Base-by-base conservation (phyloP, 2,113 vertebrate genomes). In the Arizona elegans region DNA sequence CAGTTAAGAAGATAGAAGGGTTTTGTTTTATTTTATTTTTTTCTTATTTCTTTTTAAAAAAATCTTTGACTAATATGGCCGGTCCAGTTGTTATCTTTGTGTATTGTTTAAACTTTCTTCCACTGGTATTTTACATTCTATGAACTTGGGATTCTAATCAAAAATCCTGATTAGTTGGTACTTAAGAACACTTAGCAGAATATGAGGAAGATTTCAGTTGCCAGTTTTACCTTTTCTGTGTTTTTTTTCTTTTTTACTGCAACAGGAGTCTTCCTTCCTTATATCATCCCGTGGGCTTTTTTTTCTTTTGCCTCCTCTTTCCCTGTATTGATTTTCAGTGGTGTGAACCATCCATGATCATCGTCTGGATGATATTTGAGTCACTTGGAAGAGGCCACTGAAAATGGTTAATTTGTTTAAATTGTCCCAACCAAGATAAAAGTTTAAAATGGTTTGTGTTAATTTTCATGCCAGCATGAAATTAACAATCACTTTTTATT, bases 11-110 rank as follows among this genome's bases (percentile, higher is more conserved):
- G 96, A 98, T 97, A 98, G 97, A 98, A 94, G 90, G 97, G 96
- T 96, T 95, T 96, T 96, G 94, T 97, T 97, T 97, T 90, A 96
- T 96, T 95, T 96, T 96, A 92, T 65, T 65, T n/a, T n/a, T n/a
- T 38, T 75, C 29, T 33, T 33, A 17, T 97, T 96, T 97, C 38
- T 90, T 88, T 43, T n/a, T 56, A 89, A 75, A 92, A 62, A 98
- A 97, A 97, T 96, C 97, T 98, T 99, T 98, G 98, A 98, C 98
- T 98, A 97, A 98, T 97, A 98, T 98, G 98, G 98, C 98, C 98
- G 98, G 98, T 98, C 98, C 98, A 99, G 98, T 98, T 98, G 96
- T 98, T 98, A 97, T 95, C 97, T 98, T 98, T 93, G 96, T 94
- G 93, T 98, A 75, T 96, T 97, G 97, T 98, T 98, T 97, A 98